Base-by-base conservation (phyloP, 2,113 vertebrate species). In the Mugil cephalus region DNA sequence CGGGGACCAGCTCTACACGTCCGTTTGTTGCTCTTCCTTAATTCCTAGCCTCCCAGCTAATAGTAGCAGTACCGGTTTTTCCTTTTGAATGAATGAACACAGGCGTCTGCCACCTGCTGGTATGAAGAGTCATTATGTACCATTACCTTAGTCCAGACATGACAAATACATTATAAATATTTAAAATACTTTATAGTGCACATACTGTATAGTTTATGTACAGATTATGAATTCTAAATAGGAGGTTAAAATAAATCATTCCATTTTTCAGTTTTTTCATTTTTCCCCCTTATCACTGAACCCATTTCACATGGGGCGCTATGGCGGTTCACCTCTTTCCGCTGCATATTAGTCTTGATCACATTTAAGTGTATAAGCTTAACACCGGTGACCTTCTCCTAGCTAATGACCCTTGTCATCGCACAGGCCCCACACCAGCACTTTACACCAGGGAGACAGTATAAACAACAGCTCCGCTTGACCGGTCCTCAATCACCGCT, bases 361-460 rank as follows among this genome's bases (percentile, higher is more conserved):
- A 80, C 46, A 52, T 82, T 77, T 64, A 77, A 77, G 83, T 68
- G 55, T 86, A 70, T 59, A 56, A 78, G 81, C 48, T 87, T 74
- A 78, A 84, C 85, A 83, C 65, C 34, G 10, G 66, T 90, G 91
- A 91, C 88, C 90, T 93, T 92, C 89, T 64, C 59, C 18, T n/a
- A 48, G 59, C 71, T 93, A 92, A 93, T 91, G 84, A 92, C 85
- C 87, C 80, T 68, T 64, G 74, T 83, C 79, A 89, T 84, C 83
- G 79, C 76, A 63, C 36, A 0, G 54, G 47, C 74, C 55, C 72
- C 75, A 87, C 85, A 78, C 67, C 55, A 60, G 65, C 64, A 43
- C 77, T 79, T 77, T 76, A 79, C 89, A 84, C 85, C 76, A 42
- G 80, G 86, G 90, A 87, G 68, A 68, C 65, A 84, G 77, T 76